Base-by-base conservation (phyloP, 2,888 invertebrate genomes). In the Cheilosia impressa region DNA sequence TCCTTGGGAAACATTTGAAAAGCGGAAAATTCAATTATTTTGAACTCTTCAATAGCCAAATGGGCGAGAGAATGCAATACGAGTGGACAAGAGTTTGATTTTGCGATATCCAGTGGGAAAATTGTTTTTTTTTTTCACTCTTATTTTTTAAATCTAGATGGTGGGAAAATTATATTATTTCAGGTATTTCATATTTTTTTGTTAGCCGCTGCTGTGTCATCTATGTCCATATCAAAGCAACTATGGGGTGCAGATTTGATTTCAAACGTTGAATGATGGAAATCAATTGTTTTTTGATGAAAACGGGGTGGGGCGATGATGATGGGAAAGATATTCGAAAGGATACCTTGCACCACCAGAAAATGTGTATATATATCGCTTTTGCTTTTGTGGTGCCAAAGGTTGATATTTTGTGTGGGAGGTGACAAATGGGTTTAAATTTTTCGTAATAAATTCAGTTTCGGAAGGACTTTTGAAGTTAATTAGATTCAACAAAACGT, bases 11-110 rank as follows among this genome's bases (percentile, higher is more conserved):
- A 41, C 27, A 62, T 69, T 62, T 60, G 65, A 63, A 50, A 58
- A 43, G 34, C 55, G 47, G 71, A 68, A 83, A 77, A 77, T 66
- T 79, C 77, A 77, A 83, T 83, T 83, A 78, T 82, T 66, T 77
- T 65, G 31, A 72, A 47, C 60, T 72, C 62, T 76, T 58, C 71
- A 31, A 50, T 31, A 58, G 7, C 45, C 27, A 50, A 71, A 65
- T 62, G 60, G 41, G 9, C 2, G 17, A 62, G 22, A 22, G 27
- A 68, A 53, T 77, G 55, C 72, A 73, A 77, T 78, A 19, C n/a
- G 24, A 62, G 43, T 68, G 78, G 66, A 81, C 45, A 62, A 62
- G 71, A 47, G 79, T 75, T 73, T 73, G 72, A 72, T 78, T 69
- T 68, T 72, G 41, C 27, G 43, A n/a, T 53, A 69, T 69, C 63